These are phyloP conservation scores for Acanthis flammea DNA, from an alignment of 2,797 vertebrate genomes.

Conservation along the genomic window DNA sequence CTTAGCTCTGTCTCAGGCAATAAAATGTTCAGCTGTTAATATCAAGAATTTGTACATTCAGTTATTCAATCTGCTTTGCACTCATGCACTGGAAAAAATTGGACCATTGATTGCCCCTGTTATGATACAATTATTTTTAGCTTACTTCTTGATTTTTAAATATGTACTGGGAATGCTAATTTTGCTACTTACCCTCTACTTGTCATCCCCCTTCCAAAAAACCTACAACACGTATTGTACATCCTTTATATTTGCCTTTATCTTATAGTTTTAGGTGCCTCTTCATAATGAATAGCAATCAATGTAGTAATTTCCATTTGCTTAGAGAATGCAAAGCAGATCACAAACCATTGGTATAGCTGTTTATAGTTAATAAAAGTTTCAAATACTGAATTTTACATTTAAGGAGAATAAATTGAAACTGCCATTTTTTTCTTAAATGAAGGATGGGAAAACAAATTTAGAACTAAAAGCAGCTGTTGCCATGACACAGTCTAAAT, in stretches of 20 bases:
- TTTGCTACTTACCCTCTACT: not conserved
- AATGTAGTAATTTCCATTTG: not conserved
- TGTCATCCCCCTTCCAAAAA: not conserved
- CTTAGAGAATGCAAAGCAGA: not conserved
- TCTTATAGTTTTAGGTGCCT: not conserved
- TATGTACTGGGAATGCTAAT: not conserved
- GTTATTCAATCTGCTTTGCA: not conserved
- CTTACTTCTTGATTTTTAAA: slow-evolving; percentile 53
- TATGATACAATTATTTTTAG: slow-evolving; percentile 2
- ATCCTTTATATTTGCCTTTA: not conserved
- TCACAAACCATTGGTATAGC: not conserved
- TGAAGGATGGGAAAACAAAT: slow-evolving; percentile 13
- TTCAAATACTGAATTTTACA: slow-evolving; percentile 7
- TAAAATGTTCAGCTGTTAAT: not conserved
- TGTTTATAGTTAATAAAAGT: not conserved
- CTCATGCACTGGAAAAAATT: not conserved
- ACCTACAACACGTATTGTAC: not conserved
- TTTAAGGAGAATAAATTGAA: slow-evolving; percentile 38
- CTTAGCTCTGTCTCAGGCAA: not conserved
- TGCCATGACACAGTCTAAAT: slow-evolving; percentile 43
- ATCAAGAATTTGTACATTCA: not conserved
- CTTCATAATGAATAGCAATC: not conserved
- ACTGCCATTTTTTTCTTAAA: not conserved
- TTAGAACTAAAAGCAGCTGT: slow-evolving; percentile 49
- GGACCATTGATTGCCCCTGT: not conserved